Percentiles rank a stretch among this genome's conserved stretches.
These are phyloP conservation scores for Hyles lineata DNA, from an alignment of 2,888 invertebrate genomes.

Conservation along the genomic window DNA sequence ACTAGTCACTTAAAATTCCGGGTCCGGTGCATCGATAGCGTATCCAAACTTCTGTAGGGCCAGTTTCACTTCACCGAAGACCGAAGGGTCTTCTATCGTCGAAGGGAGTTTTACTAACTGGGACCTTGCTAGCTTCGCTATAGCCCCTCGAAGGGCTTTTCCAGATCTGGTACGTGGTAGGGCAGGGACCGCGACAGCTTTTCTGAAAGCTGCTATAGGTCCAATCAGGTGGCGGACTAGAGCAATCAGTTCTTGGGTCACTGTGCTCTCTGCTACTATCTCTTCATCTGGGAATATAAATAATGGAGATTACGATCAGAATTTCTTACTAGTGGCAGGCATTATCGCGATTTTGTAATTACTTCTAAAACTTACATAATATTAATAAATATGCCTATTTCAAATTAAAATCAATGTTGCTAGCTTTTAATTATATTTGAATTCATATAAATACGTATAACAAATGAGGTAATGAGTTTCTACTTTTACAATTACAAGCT, in stretches of 20 bases:
- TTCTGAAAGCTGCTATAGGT: slow-evolving; percentile 94
- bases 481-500: no score
- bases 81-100: slow-evolving; percentile 94
- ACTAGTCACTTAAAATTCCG: slow-evolving; percentile 58
- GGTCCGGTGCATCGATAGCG: slow-evolving; percentile 89
- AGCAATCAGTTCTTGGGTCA: slow-evolving; percentile 75
- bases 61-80: slow-evolving; percentile 91
- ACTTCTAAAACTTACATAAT: no score
- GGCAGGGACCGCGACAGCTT: slow-evolving; percentile 91
- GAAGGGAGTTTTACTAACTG: slow-evolving; percentile 92
- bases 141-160: slow-evolving; percentile 89
- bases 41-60: slow-evolving; percentile 91
- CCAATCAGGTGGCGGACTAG: slow-evolving; percentile 87
- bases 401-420: no score
- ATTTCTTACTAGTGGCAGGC: no score
- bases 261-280: slow-evolving; percentile 74
- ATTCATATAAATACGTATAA: no score
- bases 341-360: no score
- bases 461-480: no score
- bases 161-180: slow-evolving; percentile 94
- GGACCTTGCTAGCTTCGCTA: slow-evolving; percentile 93
- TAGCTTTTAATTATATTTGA: no score
- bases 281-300: slow-evolving; percentile 68
- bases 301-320: neutral
- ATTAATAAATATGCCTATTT: no score